Evolutionary conservation across 1,140 invertebrate genomes (phyloP).

Genomic region (Thereuonema tuberculata): DNA sequence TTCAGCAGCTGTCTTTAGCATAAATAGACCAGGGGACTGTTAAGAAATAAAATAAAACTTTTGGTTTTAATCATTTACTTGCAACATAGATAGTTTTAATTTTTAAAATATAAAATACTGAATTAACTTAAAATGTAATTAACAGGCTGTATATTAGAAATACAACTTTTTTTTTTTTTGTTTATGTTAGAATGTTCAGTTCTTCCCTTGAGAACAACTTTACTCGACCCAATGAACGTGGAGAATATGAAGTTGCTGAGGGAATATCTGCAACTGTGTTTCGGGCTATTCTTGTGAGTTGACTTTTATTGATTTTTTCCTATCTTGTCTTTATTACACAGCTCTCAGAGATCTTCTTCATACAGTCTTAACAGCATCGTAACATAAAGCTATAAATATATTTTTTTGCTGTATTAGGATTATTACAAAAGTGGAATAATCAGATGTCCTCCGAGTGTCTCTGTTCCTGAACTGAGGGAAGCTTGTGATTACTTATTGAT

Average conservation of each 20-base stretch:
- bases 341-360: not conserved
- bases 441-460: slow-evolving; percentile 66
- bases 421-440: slow-evolving; percentile 86
- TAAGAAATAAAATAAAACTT: no score
- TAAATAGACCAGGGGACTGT: no score
- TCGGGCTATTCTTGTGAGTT: slow-evolving; percentile 62
- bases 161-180: not conserved
- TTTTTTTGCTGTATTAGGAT: slow-evolving; percentile 40
- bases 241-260: slow-evolving; percentile 97
- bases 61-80: no score
- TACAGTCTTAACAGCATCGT: not conserved
- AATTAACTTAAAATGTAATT: no score
- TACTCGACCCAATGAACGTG: slow-evolving; percentile 82
- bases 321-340: slow-evolving; percentile 8
- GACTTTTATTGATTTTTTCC: not conserved
- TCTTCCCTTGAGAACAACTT: slow-evolving; percentile 70
- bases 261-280: slow-evolving; percentile 94
- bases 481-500: slow-evolving; percentile 97
- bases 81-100: no score
- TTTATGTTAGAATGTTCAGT: slow-evolving; percentile 70
- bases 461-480: slow-evolving; percentile 86
- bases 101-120: no score
- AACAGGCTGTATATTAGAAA: no score
- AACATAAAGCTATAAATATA: not conserved
- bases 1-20: no score